phyloP scores from a whole-genome alignment of 1,140 invertebrate species.

The Paraescarpia echinospica region DNA sequence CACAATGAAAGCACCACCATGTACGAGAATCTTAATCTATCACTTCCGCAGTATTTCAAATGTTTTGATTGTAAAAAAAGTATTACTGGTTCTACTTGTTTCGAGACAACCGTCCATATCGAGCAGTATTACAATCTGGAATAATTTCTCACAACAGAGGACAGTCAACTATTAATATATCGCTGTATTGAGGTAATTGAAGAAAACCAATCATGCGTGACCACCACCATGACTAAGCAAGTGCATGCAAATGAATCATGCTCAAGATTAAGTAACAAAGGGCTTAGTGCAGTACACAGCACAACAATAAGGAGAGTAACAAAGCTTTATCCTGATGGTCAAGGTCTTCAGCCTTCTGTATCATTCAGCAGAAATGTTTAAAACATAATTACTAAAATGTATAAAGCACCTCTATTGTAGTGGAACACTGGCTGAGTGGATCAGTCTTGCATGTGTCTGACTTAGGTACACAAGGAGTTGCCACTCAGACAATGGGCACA shows the following conservation, averaged over 20 bases:
- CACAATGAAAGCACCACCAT: too few species aligned
- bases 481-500: background rate
- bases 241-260: background rate
- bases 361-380: background rate
- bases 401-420: background rate
- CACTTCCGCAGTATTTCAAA: too few species aligned
- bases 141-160: background rate
- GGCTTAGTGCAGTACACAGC: background rate
- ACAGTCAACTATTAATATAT: background rate
- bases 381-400: background rate
- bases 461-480: background rate
- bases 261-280: background rate
- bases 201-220: background rate
- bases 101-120: background rate
- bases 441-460: background rate
- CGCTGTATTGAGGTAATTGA: background rate
- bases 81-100: background rate
- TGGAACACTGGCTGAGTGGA: background rate
- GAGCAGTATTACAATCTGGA: background rate
- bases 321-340: background rate
- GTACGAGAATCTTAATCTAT: too few species aligned
- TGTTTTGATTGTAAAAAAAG: background rate
- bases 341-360: background rate
- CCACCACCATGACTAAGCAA: background rate
- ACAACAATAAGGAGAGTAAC: background rate